Evolutionary conservation across 1,140 invertebrate species (phyloP), one percentile per base, ranked within the genome.

Genomic region (Laupala kohalensis): DNA sequence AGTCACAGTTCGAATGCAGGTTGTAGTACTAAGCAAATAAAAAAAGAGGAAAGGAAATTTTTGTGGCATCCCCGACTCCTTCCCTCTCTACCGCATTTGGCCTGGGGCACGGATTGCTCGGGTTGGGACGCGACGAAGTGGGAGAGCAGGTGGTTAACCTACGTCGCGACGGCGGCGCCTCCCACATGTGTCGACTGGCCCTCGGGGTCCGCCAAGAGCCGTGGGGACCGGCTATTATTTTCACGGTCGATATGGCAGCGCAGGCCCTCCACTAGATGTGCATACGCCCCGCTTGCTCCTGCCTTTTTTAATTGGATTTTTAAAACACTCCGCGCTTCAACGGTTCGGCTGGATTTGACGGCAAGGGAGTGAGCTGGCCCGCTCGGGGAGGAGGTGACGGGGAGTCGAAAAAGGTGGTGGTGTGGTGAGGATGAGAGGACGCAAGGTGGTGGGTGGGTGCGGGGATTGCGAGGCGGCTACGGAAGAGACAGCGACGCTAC

Each of bases 251-350:
- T 67, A 67, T 28, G 25, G 37, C 37, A 53, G 37, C 37, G 37
- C 4, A 19, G 37, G 25, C 26, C 26, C 64, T 27, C 66, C 66
- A 28, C 66, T 13, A 27, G 66, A 28, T 28, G 66, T 27, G 66
- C 66, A 67, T 67, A 27, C 66, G 12, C n/a, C 25, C 66, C 27
- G 66, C 66, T 67, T 67, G 66, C 66, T 67, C 66, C 66, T 67
- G 66, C 25, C 66, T 28, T 67, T 53, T 67, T 67, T 67, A 67
- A 67, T 67, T 67, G 66, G 66, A 67, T 67, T 67, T 67, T 67
- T 67, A 67, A 67, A 67, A 67, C 66, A 67, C 66, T 67, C 25
- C 25, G 25, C 25, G 66, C 25, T 27, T 27, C 25, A 67, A 67
- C 27, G 66, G 66, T 67, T 67, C 66, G 66, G 27, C 25, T 67